Base-by-base conservation (phyloP, 2,888 invertebrate species). In the Lepidocyrtoides sp. region DNA sequence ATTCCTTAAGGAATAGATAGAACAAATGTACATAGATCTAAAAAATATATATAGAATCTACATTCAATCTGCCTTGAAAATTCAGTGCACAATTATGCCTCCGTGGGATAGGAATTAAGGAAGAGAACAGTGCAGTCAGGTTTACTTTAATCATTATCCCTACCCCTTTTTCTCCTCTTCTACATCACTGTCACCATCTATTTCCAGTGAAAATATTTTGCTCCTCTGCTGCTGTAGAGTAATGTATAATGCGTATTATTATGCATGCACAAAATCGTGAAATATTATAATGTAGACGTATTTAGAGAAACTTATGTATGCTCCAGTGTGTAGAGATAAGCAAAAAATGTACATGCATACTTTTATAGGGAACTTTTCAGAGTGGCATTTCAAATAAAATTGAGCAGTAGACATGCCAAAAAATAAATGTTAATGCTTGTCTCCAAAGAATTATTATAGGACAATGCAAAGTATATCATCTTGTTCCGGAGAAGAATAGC, bases 1-100 rank as follows among this genome's bases (percentile, higher is more conserved):
- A 63, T 63, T 86, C 75, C 75, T 77, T 10, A 17, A 60, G 85
- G 75, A 85, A 85, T 75, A 75, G 60, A 85, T 75, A 85, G 72
- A 60, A 85, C 60, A 44, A 66, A 48, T 17, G 17, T 17, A 17
- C 66, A 17, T 36, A n/a, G n/a, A n/a, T n/a, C n/a, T n/a, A n/a
- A 60, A 23, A 0, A 32, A 5, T 5, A 54, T 17, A 7, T 1
- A 14, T 54, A 7, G 2, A 14, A 26, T 72, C 26, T 17, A 66
- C 32, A 17, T 57, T 69, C 66, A 85, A 75, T 44, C 75, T 60
- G 32, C 57, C 44, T 63, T 87, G 79, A 79, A 87, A 87, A 87
- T 66, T 77, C 87, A 79, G 51, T 87, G 87, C 36, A 79, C 63
- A 87, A 87, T 86, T 86, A 86, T 87, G 51, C 63, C 41, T 66